Percentiles rank a stretch among this genome's conserved stretches.
Evolutionary conservation across 2,113 vertebrate genomes (phyloP).

Genomic region (Diphyllodes magnificus): DNA sequence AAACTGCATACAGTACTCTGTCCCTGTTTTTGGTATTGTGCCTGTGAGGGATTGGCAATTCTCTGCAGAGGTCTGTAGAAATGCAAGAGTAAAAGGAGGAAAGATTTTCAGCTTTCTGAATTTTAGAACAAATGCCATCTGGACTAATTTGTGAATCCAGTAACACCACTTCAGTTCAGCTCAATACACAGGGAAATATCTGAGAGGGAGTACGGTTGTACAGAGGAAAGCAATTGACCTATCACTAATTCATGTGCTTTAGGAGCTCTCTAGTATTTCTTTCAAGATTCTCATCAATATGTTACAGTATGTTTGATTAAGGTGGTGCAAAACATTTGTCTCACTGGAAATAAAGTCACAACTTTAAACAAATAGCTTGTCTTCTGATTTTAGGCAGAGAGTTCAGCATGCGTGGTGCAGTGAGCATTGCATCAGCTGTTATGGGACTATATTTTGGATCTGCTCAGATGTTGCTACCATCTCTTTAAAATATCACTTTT

Average conservation of each 20-base stretch:
- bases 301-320: background rate
- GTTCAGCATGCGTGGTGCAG: fast-evolving
- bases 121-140: background rate
- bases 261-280: background rate
- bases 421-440: background rate
- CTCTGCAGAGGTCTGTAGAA: background rate
- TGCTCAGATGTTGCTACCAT: background rate
- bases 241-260: background rate
- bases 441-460: background rate
- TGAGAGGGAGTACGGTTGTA: background rate
- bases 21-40: background rate
- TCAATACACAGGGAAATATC: background rate
- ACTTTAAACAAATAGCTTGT: background rate
- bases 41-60: background rate
- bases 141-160: background rate
- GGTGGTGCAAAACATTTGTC: background rate
- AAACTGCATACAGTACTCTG: background rate
- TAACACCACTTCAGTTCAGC: background rate
- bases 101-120: background rate
- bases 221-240: background rate
- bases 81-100: background rate
- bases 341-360: background rate
- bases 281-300: background rate
- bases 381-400: background rate
- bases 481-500: background rate